Conservation (phyloP, 2,797 vertebrate genomes). For the Trachops cirrhosus region DNA sequence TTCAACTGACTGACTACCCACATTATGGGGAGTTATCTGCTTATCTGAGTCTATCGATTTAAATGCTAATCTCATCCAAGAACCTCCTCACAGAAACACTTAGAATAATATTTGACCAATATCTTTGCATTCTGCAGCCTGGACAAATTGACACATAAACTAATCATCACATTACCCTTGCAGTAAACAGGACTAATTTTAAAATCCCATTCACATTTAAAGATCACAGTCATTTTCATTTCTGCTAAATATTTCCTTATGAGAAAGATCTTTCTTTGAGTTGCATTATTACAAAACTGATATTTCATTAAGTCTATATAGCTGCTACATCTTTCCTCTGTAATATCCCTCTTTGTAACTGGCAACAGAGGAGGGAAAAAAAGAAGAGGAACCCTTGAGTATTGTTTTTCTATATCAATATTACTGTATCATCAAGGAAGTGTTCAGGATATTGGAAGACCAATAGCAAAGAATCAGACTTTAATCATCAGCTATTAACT, state of each 20-base stretch:
- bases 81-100: background rate
- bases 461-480: background rate
- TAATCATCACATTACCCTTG: background rate
- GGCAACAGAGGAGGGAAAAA: background rate
- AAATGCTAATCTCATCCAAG: background rate
- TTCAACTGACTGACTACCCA: background rate
- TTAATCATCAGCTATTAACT: background rate
- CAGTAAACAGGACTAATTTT: background rate
- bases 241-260: background rate
- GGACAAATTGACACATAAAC: background rate
- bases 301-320: background rate
- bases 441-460: background rate
- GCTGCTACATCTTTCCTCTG: background rate
- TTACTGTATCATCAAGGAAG: background rate
- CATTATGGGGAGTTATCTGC: background rate
- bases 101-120: background rate
- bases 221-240: background rate
- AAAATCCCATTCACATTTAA: background rate
- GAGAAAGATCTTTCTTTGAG: background rate
- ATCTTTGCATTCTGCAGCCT: background rate
- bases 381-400: background rate
- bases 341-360: background rate
- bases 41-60: background rate
- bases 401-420: background rate
- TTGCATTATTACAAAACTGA: background rate